Base-by-base conservation (phyloP, 2,888 invertebrate genomes). In the Tetheella fluctuosa region DNA sequence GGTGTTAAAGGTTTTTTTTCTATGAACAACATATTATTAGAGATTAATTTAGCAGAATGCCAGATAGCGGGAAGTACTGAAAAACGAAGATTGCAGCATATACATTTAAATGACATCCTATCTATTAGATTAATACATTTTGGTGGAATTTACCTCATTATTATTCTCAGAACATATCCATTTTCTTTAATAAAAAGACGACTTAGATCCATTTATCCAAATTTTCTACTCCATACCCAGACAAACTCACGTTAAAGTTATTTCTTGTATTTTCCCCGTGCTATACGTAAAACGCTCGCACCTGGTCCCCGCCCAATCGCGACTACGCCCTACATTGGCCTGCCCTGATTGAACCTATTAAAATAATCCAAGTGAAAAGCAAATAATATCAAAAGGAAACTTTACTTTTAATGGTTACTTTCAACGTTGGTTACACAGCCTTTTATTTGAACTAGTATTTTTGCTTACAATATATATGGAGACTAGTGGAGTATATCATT, bases 291-390 rank as follows among this genome's bases (percentile, higher is more conserved):
- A 25, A 34, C 67, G 54, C 64, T 69, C 68, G 74, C 80, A 81
- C 69, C 74, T 71, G 72, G 63, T 23, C 64, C 62, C 63, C 64
- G 66, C 69, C 74, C 69, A 64, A 70, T 68, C 66, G 67, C 58
- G 59, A 28, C 57, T 59, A 64, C 66, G 68, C 61, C 63, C 66
- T 67, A 72, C 69, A 65, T 71, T 60, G 55, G 61, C 69, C 74
- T 64, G 68, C 73, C 66, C 75, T 71, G 76, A 80, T 80, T 80
- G 78, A 79, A 80, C 80, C 76, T 69, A 79, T 80, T 79, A 80
- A 73, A 68, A 69, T 68, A 55, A 60, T 68, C 64, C 64, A 77
- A 70, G 73, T 72, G 79, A 73, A 79, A 79, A 74, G 67, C 64
- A 76, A 79, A 76, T 73, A 76, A 69, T 69, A 67, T 69, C 67